Base-by-base conservation (phyloP, 2,113 vertebrate genomes). In the Laterallus jamaicensis region DNA sequence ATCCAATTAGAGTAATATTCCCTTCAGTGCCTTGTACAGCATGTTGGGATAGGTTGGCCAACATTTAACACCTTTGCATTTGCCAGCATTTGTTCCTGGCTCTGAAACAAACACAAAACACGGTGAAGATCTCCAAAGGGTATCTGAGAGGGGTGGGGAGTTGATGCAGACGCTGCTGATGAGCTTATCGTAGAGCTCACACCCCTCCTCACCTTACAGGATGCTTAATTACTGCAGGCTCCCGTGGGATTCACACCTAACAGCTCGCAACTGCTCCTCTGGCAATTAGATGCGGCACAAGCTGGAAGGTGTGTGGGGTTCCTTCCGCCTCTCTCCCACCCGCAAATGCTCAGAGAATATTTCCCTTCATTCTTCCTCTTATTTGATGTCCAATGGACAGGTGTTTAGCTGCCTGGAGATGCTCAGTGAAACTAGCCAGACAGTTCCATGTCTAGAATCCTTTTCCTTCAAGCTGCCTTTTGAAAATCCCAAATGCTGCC, bases 1-100 rank as follows among this genome's bases (percentile, higher is more conserved):
- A 89, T 90, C 88, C 78, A 91, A 82, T 92, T 64, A 62, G 60
- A 84, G 90, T n/a, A 94, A 90, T 62, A 86, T 66, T 95, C 92
- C 84, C 86, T 58, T 87, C 86, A 70, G 86, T 80, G 76, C 63
- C 74, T 83, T 39, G 55, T 60, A 90, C 71, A 75, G 75, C 88
- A 82, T n/a, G 7, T 75, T 87, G 75, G 86, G 93, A 91, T 90
- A 17, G 15, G 44, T 19, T 86, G 78, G 80, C 91, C 92, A 93
- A 91, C 90, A 77, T 63, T 95, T 96, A 92, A 93, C 92, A 91
- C 95, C 82, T 82, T 66, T 80, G 60, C 68, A n/a, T 50, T 83
- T 95, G 94, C 91, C 91, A 96, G 79, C 68, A 37, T 86, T 94
- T 88, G 90, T 95, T 91, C 64, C 90, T 94, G 96, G 94, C 96